These are phyloP conservation scores for Drosophila ochracea DNA, from an alignment of 2,888 invertebrate species.

Conservation along the genomic window DNA sequence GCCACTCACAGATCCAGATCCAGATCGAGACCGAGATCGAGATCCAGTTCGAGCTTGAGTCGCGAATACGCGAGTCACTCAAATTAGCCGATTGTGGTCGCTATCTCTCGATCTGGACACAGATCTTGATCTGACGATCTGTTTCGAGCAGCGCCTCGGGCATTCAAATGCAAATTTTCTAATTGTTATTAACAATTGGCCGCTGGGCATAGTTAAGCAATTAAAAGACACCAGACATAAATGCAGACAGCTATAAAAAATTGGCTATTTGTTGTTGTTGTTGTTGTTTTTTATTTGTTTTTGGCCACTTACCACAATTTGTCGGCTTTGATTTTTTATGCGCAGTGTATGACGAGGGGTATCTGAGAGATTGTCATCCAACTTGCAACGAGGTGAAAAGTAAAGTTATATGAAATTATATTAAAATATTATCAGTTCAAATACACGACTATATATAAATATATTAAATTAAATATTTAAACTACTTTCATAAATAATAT, in stretches of 20 bases:
- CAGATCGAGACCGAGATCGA: not conserved
- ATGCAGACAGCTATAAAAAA: conserved; percentile 43
- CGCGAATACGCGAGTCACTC: conserved; percentile 55
- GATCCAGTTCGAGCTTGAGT: conserved; percentile 10
- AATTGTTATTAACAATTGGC: conserved; percentile 79
- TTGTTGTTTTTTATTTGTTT: conserved; percentile 9
- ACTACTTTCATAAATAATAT: too few relatives aligned
- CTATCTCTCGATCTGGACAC: conserved; percentile 30
- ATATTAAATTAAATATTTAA: not conserved
- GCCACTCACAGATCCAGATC: conserved; percentile 35
- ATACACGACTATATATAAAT: not conserved
- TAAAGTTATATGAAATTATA: not conserved
- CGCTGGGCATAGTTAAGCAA: conserved; percentile 76
- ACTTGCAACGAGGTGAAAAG: conserved; percentile 3
- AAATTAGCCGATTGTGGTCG: conserved; percentile 61
- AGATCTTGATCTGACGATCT: conserved; percentile 44
- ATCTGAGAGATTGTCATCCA: not conserved
- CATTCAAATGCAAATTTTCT: conserved; percentile 64
- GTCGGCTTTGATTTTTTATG: conserved; percentile 41
- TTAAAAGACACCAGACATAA: conserved; percentile 68
- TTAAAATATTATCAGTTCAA: not conserved
- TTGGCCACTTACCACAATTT: conserved; percentile 43
- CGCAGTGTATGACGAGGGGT: not conserved
- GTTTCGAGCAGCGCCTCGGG: conserved; percentile 32
- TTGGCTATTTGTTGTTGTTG: not conserved